Evolutionary conservation across 2,113 vertebrate species (phyloP), one percentile per base, ranked within the genome.

Genomic region (Aramus guarauna): DNA sequence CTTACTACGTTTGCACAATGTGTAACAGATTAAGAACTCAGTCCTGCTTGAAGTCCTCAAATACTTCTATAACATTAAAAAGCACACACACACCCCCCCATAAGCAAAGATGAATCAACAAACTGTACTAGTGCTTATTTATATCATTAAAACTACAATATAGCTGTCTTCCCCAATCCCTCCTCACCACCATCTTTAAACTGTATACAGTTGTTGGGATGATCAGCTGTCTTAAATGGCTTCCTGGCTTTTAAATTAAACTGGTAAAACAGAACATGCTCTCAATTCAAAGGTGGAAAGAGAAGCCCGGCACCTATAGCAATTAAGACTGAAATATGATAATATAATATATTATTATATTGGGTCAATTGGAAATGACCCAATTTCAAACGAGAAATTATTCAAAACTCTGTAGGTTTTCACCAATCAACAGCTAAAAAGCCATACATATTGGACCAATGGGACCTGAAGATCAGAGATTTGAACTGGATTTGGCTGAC

Each of bases 81-180:
- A 9, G 3, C 4, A n/a, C n/a, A n/a, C n/a, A n/a, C n/a, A n/a
- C n/a, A n/a, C 5, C 26, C 24, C 5, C 7, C 7, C 36, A 5
- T 36, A 45, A 66, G 8, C 16, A 41, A 74, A 77, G 12, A n/a
- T n/a, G 11, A 62, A 59, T 58, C 5, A 50, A 71, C 34, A 84
- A 62, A 30, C 7, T 55, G 3, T 48, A 29, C 32, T 43, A 68
- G 8, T 77, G 16, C 19, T 47, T 76, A 37, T 60, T 72, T 12
- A 36, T 48, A 8, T 21, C 0, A 24, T 30, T 73, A 50, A 77
- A 81, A 48, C 13, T 24, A 72, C 15, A 14, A 5, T 22, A 15
- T 26, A 41, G 8, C 4, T 64, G 4, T 47, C 24, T 60, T 60
- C 4, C 9, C 7, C 3, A 12, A 4, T 36, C 11, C 9, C 3